phyloP scores from a whole-genome alignment of 2,113 vertebrate species.

The Tamias sibiricus region DNA sequence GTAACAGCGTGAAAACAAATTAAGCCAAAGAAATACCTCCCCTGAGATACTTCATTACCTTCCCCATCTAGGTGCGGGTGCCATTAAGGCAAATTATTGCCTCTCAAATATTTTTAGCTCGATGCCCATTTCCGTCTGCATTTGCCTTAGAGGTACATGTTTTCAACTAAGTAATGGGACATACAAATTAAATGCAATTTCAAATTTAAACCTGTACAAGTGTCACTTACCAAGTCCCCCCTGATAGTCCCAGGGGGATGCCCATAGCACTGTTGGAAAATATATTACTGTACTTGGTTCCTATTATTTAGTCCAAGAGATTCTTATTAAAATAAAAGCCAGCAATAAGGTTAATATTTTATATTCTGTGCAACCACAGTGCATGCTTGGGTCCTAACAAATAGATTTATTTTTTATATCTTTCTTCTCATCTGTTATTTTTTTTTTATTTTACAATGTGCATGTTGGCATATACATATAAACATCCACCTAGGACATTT shows the following conservation, averaged over 20 bases:
- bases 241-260: conserved; percentile 83
- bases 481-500: background rate
- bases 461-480: background rate
- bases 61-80: conserved; percentile 77
- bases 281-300: conserved; percentile 71
- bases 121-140: conserved; percentile 80
- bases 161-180: conserved; percentile 87
- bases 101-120: conserved; percentile 87
- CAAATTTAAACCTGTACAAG: conserved; percentile 85
- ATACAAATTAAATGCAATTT: conserved; percentile 90
- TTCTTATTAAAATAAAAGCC: conserved; percentile 82
- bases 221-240: conserved; percentile 84
- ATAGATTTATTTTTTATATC: background rate
- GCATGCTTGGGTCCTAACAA: background rate
- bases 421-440: conserved; percentile 33
- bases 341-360: conserved; percentile 79
- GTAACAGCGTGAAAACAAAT: conserved; percentile 62
- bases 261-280: conserved; percentile 84
- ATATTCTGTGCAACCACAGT: conserved; percentile 33
- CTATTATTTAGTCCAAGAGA: conserved; percentile 80
- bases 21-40: conserved; percentile 52
- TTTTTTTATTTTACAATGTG: conserved; percentile 35
- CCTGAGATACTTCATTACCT: conserved; percentile 74
- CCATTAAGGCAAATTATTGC: conserved; percentile 84
- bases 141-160: conserved; percentile 87